Base-by-base conservation (phyloP, 1,140 invertebrate genomes). In the Bombus polaris region DNA sequence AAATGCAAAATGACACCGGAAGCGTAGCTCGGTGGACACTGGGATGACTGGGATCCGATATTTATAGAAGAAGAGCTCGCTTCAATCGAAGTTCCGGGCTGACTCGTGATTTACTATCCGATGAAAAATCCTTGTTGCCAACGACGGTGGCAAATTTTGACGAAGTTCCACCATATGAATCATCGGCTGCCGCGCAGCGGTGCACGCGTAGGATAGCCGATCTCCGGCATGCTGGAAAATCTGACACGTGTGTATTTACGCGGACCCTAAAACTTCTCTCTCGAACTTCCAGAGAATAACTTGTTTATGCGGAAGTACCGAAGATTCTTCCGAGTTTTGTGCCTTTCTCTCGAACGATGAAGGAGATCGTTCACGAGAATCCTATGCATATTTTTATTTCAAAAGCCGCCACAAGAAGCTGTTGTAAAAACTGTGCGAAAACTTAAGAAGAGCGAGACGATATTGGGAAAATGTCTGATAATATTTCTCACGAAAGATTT, bases 61-160 rank as follows among this genome's bases (percentile, higher is more conserved):
- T 83, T 76, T 65, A 79, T 81, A 81, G 79, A 72, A 81, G 68
- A 59, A 39, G 37, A 35, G 13, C 79, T 13, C 28, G 47, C 47
- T 28, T 57, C 68, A 35, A 81, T 81, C 62, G 42, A 68, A 68
- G 59, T 68, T 79, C 39, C 77, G 42, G 32, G 12, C 28, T 10
- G 0, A 59, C 37, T 68, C n/a, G n/a, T 79, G 62, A 79, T 68
- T 79, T 79, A 79, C 6, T 9, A 32, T 68, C 25, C n/a, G 77
- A 68, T 47, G 77, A 68, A 47, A 79, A 68, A 62, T 83, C 39
- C 76, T 32, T 28, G 12, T 35, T 75, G 32, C 44, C 59, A 70
- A 15, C 15, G 28, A 32, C 18, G 32, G 0, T 47, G 25, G n/a
- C 13, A 68, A 74, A 70, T n/a, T 73, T 66, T n/a, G 37, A 76